These are phyloP conservation scores for Todiramphus chloris DNA, from an alignment of 2,113 vertebrate species.

Conservation along the genomic window DNA sequence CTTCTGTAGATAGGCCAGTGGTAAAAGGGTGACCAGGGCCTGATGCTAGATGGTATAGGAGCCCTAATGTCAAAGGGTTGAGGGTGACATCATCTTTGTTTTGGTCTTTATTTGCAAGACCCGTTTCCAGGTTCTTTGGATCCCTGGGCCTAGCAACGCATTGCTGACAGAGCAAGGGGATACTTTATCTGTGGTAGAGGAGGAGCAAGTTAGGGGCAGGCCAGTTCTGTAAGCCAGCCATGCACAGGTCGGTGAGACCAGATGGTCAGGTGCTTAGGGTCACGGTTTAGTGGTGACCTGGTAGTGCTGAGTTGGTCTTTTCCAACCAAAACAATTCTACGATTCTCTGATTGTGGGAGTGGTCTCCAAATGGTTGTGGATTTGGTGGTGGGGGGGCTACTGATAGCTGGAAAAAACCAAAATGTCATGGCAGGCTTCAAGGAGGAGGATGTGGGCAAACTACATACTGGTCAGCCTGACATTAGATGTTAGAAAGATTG, in stretches of 20 bases:
- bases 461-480: not conserved
- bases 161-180: accelerated
- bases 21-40: not conserved
- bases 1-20: not conserved
- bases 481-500: not conserved
- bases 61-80: not conserved
- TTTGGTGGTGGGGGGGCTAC: not conserved
- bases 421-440: not conserved
- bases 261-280: too few species aligned
- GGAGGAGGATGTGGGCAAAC: not conserved
- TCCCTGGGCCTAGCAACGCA: accelerated
- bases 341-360: not conserved
- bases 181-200: not conserved
- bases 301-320: not conserved
- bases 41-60: not conserved
- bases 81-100: not conserved
- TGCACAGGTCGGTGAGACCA: accelerated
- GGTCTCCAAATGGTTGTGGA: not conserved
- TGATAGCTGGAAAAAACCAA: not conserved
- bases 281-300: too few species aligned
- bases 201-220: not conserved
- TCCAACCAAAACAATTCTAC: too few species aligned
- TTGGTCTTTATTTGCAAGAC: not conserved
- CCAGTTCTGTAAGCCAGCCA: not conserved
- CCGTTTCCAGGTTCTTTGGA: not conserved